Conservation (phyloP, 2,888 invertebrate genomes). For the Mactromeris polynyma region DNA sequence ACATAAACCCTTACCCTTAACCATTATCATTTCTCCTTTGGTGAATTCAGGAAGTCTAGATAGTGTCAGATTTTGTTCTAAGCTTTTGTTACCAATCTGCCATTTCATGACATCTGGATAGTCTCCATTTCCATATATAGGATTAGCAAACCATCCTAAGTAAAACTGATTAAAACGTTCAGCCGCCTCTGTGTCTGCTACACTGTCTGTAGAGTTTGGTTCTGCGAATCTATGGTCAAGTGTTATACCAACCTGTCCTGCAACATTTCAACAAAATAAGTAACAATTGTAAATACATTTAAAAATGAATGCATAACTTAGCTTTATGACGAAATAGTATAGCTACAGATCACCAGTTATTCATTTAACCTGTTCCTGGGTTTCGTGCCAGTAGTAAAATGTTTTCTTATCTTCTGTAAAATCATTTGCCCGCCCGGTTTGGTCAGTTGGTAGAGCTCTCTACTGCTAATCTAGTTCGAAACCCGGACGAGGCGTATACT, state of each 20-base stretch:
- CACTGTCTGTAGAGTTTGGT: conserved; percentile 60
- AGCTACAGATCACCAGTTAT: too few relatives aligned
- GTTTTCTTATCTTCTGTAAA: too few relatives aligned
- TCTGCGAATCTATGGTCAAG: conserved; percentile 67
- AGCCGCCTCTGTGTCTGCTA: conserved; percentile 68
- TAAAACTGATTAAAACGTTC: conserved; percentile 69
- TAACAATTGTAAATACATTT: too few relatives aligned
- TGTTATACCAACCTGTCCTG: conserved; percentile 73
- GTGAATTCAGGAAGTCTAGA: conserved; percentile 80
- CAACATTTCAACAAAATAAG: background rate
- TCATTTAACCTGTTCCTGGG: too few relatives aligned
- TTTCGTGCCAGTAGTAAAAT: too few relatives aligned
- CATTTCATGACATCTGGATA: conserved; percentile 83
- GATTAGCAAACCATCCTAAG: conserved; percentile 81
- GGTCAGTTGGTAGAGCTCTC: too few relatives aligned
- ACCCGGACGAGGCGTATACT: too few relatives aligned
- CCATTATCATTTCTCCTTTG: conserved; percentile 71
- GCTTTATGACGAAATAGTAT: too few relatives aligned
- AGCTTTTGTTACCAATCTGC: conserved; percentile 63
- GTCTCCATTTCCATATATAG: conserved; percentile 87
- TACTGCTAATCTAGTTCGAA: too few relatives aligned
- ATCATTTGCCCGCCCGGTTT: too few relatives aligned
- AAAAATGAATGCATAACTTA: too few relatives aligned
- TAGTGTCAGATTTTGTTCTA: conserved; percentile 44
- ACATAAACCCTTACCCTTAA: conserved; percentile 69